Conservation (phyloP, 2,888 invertebrate genomes). For the Rhamnusium bicolor region DNA sequence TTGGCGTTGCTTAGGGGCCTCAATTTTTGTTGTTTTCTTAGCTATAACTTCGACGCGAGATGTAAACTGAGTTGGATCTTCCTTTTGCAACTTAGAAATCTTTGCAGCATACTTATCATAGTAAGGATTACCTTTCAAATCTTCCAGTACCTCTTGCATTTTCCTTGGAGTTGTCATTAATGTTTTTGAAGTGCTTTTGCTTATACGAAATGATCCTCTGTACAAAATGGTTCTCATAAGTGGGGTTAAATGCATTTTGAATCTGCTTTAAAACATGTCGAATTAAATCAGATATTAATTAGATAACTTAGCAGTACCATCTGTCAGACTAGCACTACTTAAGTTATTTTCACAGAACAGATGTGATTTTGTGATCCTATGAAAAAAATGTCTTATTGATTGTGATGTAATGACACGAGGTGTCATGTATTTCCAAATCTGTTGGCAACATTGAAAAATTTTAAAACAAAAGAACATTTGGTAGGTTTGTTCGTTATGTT, state of each 20-base stretch:
- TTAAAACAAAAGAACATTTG: too few species aligned
- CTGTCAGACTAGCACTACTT: too few species aligned
- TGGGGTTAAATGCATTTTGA: conserved; percentile 55
- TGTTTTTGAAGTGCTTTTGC: conserved; percentile 49
- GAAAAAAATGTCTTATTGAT: too few species aligned
- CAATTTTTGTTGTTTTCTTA: conserved; percentile 67
- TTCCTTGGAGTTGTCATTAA: conserved; percentile 70
- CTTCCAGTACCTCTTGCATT: conserved; percentile 73
- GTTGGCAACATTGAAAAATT: too few species aligned
- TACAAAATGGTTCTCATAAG: conserved; percentile 55
- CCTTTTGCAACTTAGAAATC: conserved; percentile 82
- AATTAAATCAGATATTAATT: not conserved
- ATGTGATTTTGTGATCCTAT: too few species aligned
- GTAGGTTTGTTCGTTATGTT: too few species aligned
- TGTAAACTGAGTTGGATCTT: conserved; percentile 83
- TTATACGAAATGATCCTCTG: conserved; percentile 50
- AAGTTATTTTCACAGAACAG: too few species aligned
- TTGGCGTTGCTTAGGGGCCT: conserved; percentile 71
- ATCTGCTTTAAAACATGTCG: not conserved
- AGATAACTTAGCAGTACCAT: too few species aligned
- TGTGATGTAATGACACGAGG: too few species aligned
- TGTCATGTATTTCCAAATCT: too few species aligned
- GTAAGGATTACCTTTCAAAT: conserved; percentile 81
- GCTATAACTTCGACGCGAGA: conserved; percentile 75
- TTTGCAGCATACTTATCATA: conserved; percentile 87